Conservation (phyloP, 2,113 vertebrate species). For the Chloroceryle aenea region DNA sequence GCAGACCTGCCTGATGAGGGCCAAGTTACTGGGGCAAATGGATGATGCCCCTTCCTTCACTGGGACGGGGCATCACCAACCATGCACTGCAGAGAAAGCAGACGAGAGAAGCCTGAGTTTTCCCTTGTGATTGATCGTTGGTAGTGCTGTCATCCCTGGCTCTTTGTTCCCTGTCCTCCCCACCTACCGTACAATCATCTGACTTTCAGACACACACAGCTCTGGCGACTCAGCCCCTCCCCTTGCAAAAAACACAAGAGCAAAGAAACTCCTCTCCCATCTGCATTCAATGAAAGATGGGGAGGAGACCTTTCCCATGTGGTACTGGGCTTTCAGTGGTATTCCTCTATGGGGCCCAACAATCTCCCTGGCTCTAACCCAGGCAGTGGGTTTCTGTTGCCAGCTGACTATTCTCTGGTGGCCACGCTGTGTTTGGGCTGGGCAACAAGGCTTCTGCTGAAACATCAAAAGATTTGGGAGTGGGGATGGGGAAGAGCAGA, state of each 20-base stretch:
- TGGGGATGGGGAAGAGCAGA: not conserved
- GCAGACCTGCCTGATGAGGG: not conserved
- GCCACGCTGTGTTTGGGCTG: not conserved
- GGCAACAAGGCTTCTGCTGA: not conserved
- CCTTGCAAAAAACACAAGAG: conserved; percentile 57
- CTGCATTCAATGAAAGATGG: not conserved
- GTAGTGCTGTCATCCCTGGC: not conserved
- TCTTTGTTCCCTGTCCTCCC: conserved; percentile 55
- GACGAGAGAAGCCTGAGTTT: not conserved
- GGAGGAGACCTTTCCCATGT: conserved; percentile 28
- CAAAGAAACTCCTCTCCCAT: conserved; percentile 32
- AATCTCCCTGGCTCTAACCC: not conserved
- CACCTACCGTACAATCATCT: conserved; percentile 22
- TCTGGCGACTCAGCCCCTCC: conserved; percentile 39
- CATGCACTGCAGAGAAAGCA: not conserved
- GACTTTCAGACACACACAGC: conserved; percentile 2
- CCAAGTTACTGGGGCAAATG: not conserved
- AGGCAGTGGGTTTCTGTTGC: not conserved
- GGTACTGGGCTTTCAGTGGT: not conserved
- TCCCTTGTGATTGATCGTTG: not conserved
- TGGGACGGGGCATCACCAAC: not conserved
- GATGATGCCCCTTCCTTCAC: not conserved
- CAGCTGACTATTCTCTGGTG: not conserved
- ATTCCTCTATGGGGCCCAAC: not conserved
- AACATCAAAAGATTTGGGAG: not conserved